Percentiles rank a stretch among this genome's conserved stretches.
Conservation (phyloP, 1,140 invertebrate species). For the Danaus plexippus region DNA sequence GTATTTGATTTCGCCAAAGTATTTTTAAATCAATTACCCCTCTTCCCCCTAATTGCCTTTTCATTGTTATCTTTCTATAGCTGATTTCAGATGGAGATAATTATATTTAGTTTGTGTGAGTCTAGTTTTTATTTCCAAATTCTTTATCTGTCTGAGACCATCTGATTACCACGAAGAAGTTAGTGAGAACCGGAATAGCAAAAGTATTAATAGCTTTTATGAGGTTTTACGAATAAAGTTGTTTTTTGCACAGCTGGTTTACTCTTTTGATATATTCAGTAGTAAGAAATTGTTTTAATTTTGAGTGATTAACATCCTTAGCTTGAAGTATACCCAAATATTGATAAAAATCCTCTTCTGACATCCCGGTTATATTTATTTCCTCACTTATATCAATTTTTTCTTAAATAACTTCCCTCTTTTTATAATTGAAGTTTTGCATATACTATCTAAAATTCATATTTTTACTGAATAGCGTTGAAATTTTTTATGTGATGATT, state of each 20-base stretch:
- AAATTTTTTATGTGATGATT: constrained; percentile 11
- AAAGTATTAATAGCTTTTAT: constrained; percentile 27
- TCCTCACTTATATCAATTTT: constrained; percentile 1
- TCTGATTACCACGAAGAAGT: constrained; percentile 25
- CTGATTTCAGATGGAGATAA: constrained; percentile 24
- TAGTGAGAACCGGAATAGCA: constrained; percentile 25
- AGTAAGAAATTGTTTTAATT: constrained; percentile 12
- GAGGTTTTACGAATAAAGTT: constrained; percentile 13
- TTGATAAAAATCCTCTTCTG: constrained; percentile 18
- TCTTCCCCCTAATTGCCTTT: constrained; percentile 16
- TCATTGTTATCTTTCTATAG: constrained; percentile 21
- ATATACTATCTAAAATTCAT: constrained; percentile 25
- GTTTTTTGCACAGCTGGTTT: constrained; percentile 15
- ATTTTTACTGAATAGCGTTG: constrained; percentile 11
- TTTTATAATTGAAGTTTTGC: constrained; percentile 12
- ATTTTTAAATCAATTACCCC: constrained; percentile 20
- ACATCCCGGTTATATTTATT: constrained; percentile 10
- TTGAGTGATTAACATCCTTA: constrained; percentile 11
- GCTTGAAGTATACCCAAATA: constrained; percentile 23
- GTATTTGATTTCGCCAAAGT: constrained; percentile 20
- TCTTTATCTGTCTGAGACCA: constrained; percentile 17
- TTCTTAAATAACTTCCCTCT: constrained; percentile 10
- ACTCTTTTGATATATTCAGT: constrained; percentile 15
- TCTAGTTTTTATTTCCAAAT: constrained; percentile 16
- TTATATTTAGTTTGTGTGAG: constrained; percentile 19